A percentile compares a stretch with the other conserved stretches of the same genome.
phyloP scores from a whole-genome alignment of 2,797 vertebrate genomes.

The Melanotaenia boesemani region DNA sequence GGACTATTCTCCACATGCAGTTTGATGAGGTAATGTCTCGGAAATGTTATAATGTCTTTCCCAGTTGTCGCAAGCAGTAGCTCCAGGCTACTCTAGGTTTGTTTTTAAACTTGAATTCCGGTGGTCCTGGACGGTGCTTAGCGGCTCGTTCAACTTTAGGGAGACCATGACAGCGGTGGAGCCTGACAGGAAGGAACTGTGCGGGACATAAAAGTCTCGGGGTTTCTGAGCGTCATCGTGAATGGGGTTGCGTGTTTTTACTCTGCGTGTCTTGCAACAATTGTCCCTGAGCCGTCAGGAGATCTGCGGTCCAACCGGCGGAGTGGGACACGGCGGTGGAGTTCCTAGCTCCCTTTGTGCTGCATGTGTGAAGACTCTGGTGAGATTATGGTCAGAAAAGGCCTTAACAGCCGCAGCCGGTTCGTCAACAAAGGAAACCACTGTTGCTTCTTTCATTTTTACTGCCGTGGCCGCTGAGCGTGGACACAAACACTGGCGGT shows the following conservation, averaged over 20 bases:
- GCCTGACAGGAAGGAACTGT: constrained; percentile 10
- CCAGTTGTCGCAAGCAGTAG: constrained; percentile 25
- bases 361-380: constrained; percentile 11
- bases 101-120: constrained; percentile 44
- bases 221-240: constrained; percentile 18
- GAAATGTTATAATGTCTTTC: constrained; percentile 29
- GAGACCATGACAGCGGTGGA: constrained; percentile 61
- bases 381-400: constrained; percentile 41
- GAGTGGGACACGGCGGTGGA: constrained; percentile 52
- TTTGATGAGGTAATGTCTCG: constrained; percentile 35
- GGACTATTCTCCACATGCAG: neutral
- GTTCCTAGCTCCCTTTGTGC: constrained; percentile 16
- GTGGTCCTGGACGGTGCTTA: constrained; percentile 15
- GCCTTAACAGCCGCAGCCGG: constrained; percentile 25
- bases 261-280: neutral
- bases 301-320: constrained; percentile 55
- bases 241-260: constrained; percentile 27
- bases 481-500: neutral
- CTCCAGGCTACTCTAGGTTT: constrained; percentile 28
- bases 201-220: constrained; percentile 15
- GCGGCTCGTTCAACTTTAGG: constrained; percentile 37
- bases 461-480: neutral
- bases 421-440: constrained; percentile 38
- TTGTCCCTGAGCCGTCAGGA: neutral
- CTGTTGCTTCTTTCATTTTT: constrained; percentile 2